Evolutionary conservation across 2,888 invertebrate genomes (phyloP).

Genomic region (Conistra vaccinii): DNA sequence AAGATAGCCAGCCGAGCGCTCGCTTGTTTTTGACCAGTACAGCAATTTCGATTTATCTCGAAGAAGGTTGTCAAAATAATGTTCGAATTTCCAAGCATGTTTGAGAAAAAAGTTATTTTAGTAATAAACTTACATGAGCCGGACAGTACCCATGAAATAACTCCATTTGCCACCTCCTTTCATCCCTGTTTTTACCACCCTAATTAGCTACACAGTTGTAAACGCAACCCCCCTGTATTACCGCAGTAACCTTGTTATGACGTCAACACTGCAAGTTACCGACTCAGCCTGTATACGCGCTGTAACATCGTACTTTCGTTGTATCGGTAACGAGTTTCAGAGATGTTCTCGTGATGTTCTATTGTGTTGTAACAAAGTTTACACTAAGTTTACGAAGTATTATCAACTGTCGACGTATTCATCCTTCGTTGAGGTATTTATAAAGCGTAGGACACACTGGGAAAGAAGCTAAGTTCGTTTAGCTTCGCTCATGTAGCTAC

Average conservation of each 20-base stretch:
- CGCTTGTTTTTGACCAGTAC: too few species aligned
- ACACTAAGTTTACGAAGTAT: slow-evolving; percentile 9
- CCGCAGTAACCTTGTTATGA: slow-evolving; percentile 1
- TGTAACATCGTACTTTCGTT: background rate
- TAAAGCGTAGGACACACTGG: too few species aligned
- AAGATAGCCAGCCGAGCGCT: too few species aligned
- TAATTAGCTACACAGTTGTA: background rate
- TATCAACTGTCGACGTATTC: slow-evolving; percentile 1
- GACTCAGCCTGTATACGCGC: background rate
- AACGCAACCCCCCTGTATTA: background rate
- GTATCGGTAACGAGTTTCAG: slow-evolving; percentile 12
- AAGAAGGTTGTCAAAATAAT: too few species aligned
- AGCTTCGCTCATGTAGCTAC: too few species aligned
- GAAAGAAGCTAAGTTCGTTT: too few species aligned
- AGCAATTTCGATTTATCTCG: too few species aligned
- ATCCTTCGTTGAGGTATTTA: background rate
- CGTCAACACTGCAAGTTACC: background rate
- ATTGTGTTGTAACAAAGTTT: slow-evolving; percentile 16
- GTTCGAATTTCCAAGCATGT: too few species aligned
- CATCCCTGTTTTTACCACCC: background rate
- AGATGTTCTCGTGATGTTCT: slow-evolving; percentile 2
- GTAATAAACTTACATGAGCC: background rate
- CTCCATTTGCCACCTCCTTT: background rate
- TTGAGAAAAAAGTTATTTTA: too few species aligned
- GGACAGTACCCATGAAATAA: background rate